Percentiles rank a stretch among this genome's conserved stretches.
Evolutionary conservation across 2,888 invertebrate genomes (phyloP).

Genomic region (Mamestra brassicae): DNA sequence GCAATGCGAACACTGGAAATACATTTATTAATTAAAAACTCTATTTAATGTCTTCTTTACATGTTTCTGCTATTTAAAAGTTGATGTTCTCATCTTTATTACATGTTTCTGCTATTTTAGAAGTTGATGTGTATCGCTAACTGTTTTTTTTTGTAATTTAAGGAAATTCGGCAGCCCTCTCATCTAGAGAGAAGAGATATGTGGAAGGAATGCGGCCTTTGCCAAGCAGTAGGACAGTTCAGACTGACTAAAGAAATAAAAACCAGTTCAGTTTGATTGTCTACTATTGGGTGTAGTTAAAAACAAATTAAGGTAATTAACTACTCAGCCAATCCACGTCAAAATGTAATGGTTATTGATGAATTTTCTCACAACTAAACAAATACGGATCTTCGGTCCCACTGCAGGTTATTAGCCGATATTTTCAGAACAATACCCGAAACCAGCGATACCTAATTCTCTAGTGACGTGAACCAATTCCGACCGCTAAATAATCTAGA

Average conservation of each 20-base stretch:
- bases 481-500: slow-evolving; percentile 18
- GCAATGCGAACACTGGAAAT: slow-evolving; percentile 70
- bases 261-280: too few species aligned
- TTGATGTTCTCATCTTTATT: background rate
- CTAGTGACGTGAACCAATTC: background rate
- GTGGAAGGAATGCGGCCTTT: too few species aligned
- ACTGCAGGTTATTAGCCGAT: background rate
- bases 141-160: background rate
- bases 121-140: background rate
- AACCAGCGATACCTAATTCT: background rate
- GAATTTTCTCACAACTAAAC: background rate
- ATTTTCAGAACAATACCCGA: background rate
- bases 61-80: background rate
- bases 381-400: background rate
- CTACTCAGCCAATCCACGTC: background rate
- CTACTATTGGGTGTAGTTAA: background rate
- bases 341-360: background rate
- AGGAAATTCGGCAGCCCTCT: too few species aligned
- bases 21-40: slow-evolving; percentile 80
- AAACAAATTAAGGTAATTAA: background rate
- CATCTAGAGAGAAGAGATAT: too few species aligned
- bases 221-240: too few species aligned
- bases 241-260: too few species aligned
- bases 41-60: slow-evolving; percentile 51
- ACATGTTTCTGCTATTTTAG: background rate